Evolutionary conservation across 2,797 vertebrate species (phyloP).

Genomic region (Staurois parvus): DNA sequence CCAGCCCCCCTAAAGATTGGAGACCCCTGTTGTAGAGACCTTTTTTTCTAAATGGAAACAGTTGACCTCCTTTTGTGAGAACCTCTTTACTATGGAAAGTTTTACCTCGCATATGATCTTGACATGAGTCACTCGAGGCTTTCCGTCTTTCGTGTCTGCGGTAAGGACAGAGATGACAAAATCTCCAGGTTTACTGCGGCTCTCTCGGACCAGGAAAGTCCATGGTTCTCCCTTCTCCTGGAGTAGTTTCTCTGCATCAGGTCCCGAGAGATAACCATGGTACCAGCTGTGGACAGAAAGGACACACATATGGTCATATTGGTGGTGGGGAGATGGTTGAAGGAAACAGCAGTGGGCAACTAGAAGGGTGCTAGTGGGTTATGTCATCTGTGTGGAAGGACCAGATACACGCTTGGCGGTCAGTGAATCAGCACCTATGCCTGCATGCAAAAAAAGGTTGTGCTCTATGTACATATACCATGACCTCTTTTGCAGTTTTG

Average conservation of each 20-base stretch:
- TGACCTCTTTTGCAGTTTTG: no score
- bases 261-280: conserved; percentile 92
- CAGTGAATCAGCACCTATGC: no score
- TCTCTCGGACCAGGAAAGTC: conserved; percentile 94
- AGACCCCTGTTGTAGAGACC: no score
- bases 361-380: no score
- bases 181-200: conserved; percentile 94
- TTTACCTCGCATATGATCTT: conserved; percentile 92
- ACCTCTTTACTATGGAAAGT: background rate
- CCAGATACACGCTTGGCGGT: no score
- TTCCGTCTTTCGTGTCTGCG: conserved; percentile 78
- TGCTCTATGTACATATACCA: no score
- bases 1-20: no score
- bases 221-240: conserved; percentile 82
- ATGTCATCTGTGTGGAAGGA: no score
- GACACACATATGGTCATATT: background rate
- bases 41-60: no score
- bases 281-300: conserved; percentile 85
- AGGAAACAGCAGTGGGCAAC: no score
- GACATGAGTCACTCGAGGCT: conserved; percentile 88
- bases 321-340: background rate
- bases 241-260: conserved; percentile 89
- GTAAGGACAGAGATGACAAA: conserved; percentile 92
- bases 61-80: no score
- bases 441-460: no score